Conservation (phyloP, 1,140 invertebrate species). For the Brachionus calyciflorus region DNA sequence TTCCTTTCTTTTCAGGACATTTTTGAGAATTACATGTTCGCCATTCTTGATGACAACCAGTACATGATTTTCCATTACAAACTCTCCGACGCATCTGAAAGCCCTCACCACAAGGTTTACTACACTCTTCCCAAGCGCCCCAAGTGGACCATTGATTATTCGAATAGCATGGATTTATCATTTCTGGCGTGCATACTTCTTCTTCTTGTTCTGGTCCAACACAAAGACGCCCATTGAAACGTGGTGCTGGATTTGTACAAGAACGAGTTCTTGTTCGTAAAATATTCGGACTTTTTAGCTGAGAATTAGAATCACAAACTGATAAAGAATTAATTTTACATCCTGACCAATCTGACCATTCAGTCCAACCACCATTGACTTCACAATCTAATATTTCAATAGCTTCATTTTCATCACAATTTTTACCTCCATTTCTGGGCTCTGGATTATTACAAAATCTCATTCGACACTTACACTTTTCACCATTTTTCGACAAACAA, state of each 20-base stretch:
- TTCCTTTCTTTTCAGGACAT: constrained; percentile 5
- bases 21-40: neutral
- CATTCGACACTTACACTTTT: constrained; percentile 33
- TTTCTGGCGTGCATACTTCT: constrained; percentile 26
- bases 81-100: constrained; percentile 18
- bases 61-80: constrained; percentile 28
- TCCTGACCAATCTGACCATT: constrained; percentile 31
- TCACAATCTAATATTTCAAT: constrained; percentile 30
- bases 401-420: constrained; percentile 16
- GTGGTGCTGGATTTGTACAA: constrained; percentile 28
- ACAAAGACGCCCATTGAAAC: constrained; percentile 32
- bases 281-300: neutral
- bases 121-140: constrained; percentile 24
- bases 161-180: constrained; percentile 21
- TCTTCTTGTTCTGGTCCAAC: constrained; percentile 45
- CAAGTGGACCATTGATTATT: constrained; percentile 13
- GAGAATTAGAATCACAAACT: neutral
- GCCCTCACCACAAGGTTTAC: constrained; percentile 12
- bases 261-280: constrained; percentile 26
- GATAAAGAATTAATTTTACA: constrained; percentile 6
- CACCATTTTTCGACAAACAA: neutral
- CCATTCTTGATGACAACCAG: constrained; percentile 15
- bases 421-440: constrained; percentile 3
- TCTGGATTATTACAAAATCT: constrained; percentile 17
- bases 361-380: constrained; percentile 36